Conservation (phyloP, 2,797 vertebrate genomes). For the Myotis findleyi region DNA sequence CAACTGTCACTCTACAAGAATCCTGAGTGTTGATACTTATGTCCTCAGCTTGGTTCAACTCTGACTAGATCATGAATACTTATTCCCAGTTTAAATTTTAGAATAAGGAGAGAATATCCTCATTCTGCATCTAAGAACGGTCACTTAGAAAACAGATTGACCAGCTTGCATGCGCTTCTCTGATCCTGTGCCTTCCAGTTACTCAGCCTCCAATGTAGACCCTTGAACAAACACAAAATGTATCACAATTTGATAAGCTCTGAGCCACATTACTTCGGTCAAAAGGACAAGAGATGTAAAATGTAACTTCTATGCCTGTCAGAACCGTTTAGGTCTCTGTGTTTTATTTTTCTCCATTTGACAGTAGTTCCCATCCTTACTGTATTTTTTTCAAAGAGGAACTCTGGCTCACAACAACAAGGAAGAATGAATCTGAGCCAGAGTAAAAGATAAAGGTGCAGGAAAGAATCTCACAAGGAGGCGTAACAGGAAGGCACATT, state of each 20-base stretch:
- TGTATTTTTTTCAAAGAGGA: not conserved
- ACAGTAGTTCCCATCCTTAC: not conserved
- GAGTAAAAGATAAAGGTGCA: not conserved
- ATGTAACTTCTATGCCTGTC: not conserved
- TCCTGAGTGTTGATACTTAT: not conserved
- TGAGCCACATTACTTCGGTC: not conserved
- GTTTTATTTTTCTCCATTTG: constrained; percentile 38
- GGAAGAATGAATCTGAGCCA: not conserved
- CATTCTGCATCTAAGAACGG: not conserved
- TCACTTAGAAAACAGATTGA: not conserved
- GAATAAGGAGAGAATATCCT: not conserved
- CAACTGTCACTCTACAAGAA: not conserved
- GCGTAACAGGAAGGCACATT: not conserved
- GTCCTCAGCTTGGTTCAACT: not conserved
- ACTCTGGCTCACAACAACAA: not conserved
- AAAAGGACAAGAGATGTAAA: not conserved
- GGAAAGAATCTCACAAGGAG: not conserved
- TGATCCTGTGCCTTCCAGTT: not conserved
- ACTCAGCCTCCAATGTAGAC: not conserved
- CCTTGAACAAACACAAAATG: not conserved
- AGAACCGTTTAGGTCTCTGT: not conserved
- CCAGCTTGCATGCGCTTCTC: not conserved
- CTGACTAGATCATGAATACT: not conserved
- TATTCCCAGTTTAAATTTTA: not conserved
- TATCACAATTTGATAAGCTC: not conserved